Percentiles rank a stretch among this genome's conserved stretches.
These are phyloP conservation scores for Euthynnus affinis DNA, from an alignment of 2,797 vertebrate genomes.

Conservation along the genomic window DNA sequence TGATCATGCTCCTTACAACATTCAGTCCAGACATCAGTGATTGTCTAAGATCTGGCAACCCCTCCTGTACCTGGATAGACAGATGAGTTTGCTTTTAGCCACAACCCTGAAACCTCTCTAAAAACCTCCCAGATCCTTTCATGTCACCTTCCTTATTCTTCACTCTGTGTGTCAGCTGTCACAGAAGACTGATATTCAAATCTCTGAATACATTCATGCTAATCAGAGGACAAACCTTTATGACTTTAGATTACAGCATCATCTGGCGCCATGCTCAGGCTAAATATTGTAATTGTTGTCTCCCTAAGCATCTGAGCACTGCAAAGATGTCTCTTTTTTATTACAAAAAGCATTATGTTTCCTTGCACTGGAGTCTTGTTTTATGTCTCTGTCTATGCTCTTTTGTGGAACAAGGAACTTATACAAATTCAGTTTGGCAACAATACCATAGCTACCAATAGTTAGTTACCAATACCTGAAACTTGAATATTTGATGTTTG, in stretches of 20 bases:
- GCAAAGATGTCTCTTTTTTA: no score
- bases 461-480: no score
- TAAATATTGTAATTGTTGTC: no score
- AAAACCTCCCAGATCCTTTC: not conserved
- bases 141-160: not conserved
- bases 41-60: not conserved
- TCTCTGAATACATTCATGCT: not conserved
- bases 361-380: not conserved
- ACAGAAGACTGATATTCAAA: not conserved
- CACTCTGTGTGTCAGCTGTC: not conserved
- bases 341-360: no score
- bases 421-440: no score
- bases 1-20: not conserved
- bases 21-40: not conserved
- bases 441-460: no score
- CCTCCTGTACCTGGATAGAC: not conserved
- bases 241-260: no score
- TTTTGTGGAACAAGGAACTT: no score
- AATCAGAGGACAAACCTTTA: not conserved
- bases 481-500: no score
- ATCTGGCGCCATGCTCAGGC: no score
- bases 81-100: not conserved
- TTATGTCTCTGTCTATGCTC: not conserved
- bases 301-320: no score
- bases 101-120: no score